phyloP scores from a whole-genome alignment of 2,888 invertebrate species.

The Athalia cordata region DNA sequence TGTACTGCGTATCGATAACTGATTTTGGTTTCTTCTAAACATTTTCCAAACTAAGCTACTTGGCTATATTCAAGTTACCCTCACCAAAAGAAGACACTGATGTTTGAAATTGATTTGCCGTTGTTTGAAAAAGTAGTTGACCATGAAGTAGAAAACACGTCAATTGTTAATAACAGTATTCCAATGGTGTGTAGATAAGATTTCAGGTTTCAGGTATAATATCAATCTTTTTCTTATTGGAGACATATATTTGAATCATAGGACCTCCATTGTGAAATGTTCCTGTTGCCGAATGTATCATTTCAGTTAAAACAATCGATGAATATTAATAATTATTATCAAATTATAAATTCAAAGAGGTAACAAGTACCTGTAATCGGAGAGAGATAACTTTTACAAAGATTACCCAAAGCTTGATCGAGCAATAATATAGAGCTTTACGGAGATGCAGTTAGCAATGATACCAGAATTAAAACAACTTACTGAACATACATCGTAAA shows the following conservation, averaged over 20 bases:
- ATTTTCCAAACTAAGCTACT: neutral
- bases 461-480: neutral
- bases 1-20: no score
- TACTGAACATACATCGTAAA: no score
- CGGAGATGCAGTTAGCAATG: neutral
- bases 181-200: slow-evolving; percentile 23
- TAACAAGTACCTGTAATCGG: no score
- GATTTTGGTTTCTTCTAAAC: no score
- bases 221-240: neutral
- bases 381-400: no score
- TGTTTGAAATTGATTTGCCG: slow-evolving; percentile 37
- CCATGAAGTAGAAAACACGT: slow-evolving; percentile 7
- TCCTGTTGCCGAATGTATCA: neutral
- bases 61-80: neutral
- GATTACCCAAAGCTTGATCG: no score
- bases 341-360: neutral
- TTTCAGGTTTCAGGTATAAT: slow-evolving; percentile 29
- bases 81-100: slow-evolving; percentile 27
- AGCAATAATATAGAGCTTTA: neutral
- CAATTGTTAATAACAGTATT: slow-evolving; percentile 1
- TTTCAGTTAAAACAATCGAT: slow-evolving; percentile 2
- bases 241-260: neutral
- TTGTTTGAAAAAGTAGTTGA: slow-evolving; percentile 24
- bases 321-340: neutral
- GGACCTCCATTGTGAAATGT: neutral